Evolutionary conservation across 2,888 invertebrate genomes (phyloP), one percentile per base, ranked within the genome.

Genomic region (Drepana falcataria): DNA sequence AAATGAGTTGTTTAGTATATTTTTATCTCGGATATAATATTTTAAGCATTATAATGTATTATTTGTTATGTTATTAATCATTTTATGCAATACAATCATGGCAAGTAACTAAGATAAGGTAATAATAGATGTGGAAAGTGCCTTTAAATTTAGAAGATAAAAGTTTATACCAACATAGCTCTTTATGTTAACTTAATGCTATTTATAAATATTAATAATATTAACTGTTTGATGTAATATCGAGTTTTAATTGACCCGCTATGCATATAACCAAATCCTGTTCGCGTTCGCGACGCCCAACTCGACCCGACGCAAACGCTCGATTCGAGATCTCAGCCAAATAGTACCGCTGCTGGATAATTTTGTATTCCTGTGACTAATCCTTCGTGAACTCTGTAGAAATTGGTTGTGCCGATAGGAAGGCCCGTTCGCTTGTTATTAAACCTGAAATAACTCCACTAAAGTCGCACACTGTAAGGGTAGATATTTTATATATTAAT

Each of bases 141-240:
- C 91, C 91, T 90, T 91, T 88, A 83, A 85, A 85, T 80, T 85
- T 87, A 89, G 85, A 87, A 79, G 83, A 87, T 83, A 87, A 90
- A 90, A 88, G 79, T 89, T 89, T 90, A 89, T 91, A 90, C 87
- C 84, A 83, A 87, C 83, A 88, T 89, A 90, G 89, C 87, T 90
- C 89, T 88, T 89, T 91, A 90, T 88, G 90, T 90, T 91, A 87
- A 85, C 81, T 85, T 87, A 83, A 89, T 87, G 87, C 88, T 91
- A 89, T 90, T 89, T 89, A 90, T 87, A 87, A 87, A 85, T 81
- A 87, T 81, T 84, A 87, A 88, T 89, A 90, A 90, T 87, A 88
- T 88, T 90, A 89, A 89, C 83, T 90, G 90, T 91, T 91, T 90
- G 85, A 90, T 88, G 90, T 87, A 85, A 72, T 65, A 65, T 59